Conservation (phyloP, 2,113 vertebrate genomes). For the Sorex fumeus region DNA sequence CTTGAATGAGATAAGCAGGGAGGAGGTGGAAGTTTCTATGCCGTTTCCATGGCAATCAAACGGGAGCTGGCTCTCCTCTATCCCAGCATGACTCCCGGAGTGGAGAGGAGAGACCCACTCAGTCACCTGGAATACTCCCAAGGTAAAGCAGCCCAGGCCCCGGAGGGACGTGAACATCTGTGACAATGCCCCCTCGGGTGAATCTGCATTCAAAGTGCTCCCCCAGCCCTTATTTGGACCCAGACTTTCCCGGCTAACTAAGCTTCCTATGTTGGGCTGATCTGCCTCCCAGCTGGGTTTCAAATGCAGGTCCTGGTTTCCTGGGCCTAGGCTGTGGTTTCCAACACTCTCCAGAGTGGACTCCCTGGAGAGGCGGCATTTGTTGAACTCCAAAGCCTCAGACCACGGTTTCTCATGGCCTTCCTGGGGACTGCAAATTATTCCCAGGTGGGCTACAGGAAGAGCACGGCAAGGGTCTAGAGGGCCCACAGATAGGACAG, state of each 20-base stretch:
- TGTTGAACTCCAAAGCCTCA: too few species aligned
- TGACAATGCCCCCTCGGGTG: not conserved
- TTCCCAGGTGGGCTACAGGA: too few species aligned
- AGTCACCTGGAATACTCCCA: not conserved
- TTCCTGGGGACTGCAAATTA: too few species aligned
- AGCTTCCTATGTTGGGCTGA: not conserved
- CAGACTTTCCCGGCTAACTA: not conserved
- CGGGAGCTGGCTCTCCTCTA: not conserved
- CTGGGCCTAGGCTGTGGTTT: not conserved
- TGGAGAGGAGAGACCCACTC: not conserved
- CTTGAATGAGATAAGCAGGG: not conserved
- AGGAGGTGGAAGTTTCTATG: not conserved
- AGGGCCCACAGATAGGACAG: too few species aligned
- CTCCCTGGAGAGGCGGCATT: too few species aligned
- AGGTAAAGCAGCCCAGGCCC: constrained; percentile 31
- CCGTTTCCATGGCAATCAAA: constrained; percentile 8
- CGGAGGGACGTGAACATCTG: not conserved
- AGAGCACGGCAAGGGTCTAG: too few species aligned
- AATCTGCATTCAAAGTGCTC: not conserved
- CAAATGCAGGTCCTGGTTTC: constrained; percentile 13
- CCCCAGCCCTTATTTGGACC: not conserved
- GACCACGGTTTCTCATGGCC: too few species aligned
- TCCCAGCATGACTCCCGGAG: too few species aligned
- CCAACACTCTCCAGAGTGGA: too few species aligned
- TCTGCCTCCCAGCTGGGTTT: not conserved